Base-by-base conservation (phyloP, 1,140 invertebrate species). In the Meloidogyne hapla region DNA sequence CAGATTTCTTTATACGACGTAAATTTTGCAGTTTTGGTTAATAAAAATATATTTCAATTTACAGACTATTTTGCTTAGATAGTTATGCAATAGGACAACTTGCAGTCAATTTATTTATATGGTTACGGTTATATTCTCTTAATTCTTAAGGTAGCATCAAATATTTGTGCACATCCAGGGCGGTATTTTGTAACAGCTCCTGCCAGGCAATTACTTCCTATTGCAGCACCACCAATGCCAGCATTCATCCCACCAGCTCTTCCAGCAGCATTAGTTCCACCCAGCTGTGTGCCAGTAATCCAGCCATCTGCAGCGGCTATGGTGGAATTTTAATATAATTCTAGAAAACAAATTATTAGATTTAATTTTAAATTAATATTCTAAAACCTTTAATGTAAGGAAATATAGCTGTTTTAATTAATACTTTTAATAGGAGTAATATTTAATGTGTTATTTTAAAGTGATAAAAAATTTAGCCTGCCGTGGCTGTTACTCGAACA, bases 131-230 rank as follows among this genome's bases (percentile, higher is more conserved):
- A n/a, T 12, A 0, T 9, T 21, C 12, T 3, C 10, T 48, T 40
- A 12, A 71, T 56, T 62, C 10, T 68, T 68, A 8, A n/a, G 66
- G 18, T 68, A n/a, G 38, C 6, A 3, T 48, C 28, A 63, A 38
- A 25, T 33, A 26, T 38, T 9, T 72, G 70, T 63, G n/a, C 48
- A 12, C 45, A 56, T 23, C 70, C 70, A 33, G 48, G 48, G 26
- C 26, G 48, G 12, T 72, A 72, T 56, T 72, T 72, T 63, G 70
- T 38, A 23, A 25, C 15, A 13, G 70, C 70, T 25, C 70, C 70
- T 21, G 21, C 48, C 1, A 63, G 21, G 5, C 40, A 28, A 5
- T 28, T 62, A 10, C 21, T 33, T 26, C 25, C 69, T 18, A 1
- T 71, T 42, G 42, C 69, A 18, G 15, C 38, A 8, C 69, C 40